phyloP scores from a whole-genome alignment of 1,140 invertebrate genomes.

The Portunus trituberculatus region DNA sequence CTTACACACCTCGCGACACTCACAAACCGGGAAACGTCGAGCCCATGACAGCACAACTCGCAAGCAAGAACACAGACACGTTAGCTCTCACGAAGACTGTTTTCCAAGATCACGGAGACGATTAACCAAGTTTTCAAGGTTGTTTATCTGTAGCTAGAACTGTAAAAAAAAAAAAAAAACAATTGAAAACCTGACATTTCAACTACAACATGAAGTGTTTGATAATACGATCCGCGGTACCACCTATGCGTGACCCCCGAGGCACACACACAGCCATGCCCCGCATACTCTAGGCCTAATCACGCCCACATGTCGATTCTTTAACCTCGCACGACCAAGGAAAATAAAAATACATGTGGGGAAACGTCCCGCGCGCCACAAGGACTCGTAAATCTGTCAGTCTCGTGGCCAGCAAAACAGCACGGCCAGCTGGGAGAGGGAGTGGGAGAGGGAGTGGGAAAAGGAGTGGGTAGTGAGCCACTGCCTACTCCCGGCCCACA shows the following conservation, averaged over 20 bases:
- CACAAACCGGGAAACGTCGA: neutral
- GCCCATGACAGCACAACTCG: neutral
- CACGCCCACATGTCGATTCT: neutral
- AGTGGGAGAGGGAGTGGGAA: too few relatives aligned
- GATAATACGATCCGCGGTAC: too few relatives aligned
- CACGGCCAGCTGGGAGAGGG: neutral
- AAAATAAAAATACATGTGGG: conserved; percentile 3
- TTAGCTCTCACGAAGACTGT: too few relatives aligned
- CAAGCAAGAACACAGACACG: neutral
- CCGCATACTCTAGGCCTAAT: neutral
- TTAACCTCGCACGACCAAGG: neutral
- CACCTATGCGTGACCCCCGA: too few relatives aligned
- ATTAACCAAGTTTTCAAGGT: too few relatives aligned
- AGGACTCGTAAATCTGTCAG: neutral
- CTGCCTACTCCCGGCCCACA: neutral
- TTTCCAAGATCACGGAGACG: too few relatives aligned
- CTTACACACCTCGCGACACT: neutral
- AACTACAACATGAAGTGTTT: too few relatives aligned
- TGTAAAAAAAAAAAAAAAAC: too few relatives aligned
- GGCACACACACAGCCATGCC: too few relatives aligned
- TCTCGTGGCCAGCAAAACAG: neutral
- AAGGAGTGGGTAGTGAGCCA: neutral
- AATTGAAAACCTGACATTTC: too few relatives aligned
- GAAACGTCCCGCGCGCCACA: neutral
- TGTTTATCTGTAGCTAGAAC: too few relatives aligned